Percentiles rank a stretch among this genome's conserved stretches.
Conservation (phyloP, 2,797 vertebrate genomes). For the Tauraco hartlaubi region DNA sequence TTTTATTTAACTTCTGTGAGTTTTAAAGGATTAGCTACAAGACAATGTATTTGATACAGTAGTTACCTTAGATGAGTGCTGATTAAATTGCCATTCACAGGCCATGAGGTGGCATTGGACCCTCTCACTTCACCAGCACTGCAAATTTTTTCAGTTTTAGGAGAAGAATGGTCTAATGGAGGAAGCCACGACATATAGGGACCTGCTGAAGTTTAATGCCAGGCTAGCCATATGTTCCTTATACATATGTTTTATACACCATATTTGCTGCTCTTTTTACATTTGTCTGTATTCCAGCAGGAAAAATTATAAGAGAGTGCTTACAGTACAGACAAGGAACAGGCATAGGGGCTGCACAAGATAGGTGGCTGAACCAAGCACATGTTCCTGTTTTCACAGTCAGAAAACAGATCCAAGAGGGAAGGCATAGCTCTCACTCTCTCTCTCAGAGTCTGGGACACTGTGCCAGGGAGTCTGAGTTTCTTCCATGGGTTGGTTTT, state of each 20-base stretch:
- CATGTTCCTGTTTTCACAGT: not conserved
- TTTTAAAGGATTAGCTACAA: not conserved
- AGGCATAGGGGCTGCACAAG: not conserved
- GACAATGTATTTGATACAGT: not conserved
- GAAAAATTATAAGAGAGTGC: not conserved
- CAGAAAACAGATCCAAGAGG: not conserved
- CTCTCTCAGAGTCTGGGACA: not conserved
- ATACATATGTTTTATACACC: not conserved
- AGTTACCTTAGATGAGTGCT: not conserved
- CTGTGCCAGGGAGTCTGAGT: not conserved
- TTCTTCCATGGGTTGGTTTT: not conserved
- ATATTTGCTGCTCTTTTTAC: not conserved
- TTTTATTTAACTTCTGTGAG: slow-evolving; percentile 9
- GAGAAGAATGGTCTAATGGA: not conserved
- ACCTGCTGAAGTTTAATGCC: not conserved
- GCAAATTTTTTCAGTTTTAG: not conserved
- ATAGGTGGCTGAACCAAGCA: not conserved
- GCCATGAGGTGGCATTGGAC: not conserved
- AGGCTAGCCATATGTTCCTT: not conserved
- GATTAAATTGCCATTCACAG: not conserved
- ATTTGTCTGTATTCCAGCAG: not conserved
- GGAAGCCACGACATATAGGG: not conserved
- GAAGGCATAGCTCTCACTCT: not conserved
- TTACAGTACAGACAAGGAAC: not conserved
- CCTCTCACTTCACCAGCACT: not conserved